Evolutionary conservation across 2,888 invertebrate species (phyloP).

Genomic region (Rapana venosa): DNA sequence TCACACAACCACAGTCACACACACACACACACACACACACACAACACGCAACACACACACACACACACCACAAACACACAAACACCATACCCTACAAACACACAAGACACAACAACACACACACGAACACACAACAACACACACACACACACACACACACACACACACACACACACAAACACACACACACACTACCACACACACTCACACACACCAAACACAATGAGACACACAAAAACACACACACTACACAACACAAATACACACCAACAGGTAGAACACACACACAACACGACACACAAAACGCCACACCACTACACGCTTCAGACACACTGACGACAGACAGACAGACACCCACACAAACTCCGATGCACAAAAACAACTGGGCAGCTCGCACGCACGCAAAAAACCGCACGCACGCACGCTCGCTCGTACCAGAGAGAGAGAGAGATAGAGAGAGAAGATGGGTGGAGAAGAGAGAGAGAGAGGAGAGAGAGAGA

Average conservation of each 20-base stretch:
- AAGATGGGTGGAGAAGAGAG: slow-evolving; percentile 41
- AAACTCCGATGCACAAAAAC: no score
- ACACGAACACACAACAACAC: not conserved
- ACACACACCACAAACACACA: not conserved
- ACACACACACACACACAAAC: not conserved
- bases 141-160: slow-evolving; percentile 1
- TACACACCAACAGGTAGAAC: not conserved
- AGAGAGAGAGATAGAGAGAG: not conserved
- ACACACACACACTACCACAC: not conserved
- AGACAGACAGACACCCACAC: not conserved
- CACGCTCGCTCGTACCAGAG: not conserved
- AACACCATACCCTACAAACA: not conserved
- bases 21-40: no score
- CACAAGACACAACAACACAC: not conserved
- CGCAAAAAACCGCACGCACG: no score
- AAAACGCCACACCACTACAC: no score
- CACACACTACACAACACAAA: not conserved
- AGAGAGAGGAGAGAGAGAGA: slow-evolving; percentile 46
- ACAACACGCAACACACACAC: not conserved
- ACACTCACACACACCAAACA: not conserved
- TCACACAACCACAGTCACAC: no score
- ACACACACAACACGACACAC: not conserved
- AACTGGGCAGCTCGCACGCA: no score
- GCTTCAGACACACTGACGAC: no score
- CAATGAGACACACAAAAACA: not conserved